A percentile compares a stretch with the other conserved stretches of the same genome.
Conservation (phyloP, 2,113 vertebrate genomes). For the Indicator maculatus region DNA sequence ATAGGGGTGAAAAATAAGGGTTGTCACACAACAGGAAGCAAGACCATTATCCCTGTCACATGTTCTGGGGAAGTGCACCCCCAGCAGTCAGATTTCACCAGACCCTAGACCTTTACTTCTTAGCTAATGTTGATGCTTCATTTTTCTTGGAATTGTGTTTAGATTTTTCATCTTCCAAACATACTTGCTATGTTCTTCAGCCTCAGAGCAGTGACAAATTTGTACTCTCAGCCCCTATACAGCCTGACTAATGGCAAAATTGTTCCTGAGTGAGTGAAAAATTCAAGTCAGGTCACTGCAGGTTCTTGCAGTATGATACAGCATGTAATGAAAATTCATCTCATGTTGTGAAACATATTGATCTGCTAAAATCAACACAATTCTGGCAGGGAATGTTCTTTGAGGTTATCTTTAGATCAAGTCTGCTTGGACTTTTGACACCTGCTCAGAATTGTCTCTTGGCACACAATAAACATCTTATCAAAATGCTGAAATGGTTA, state of each 20-base stretch:
- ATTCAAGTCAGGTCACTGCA: conserved; percentile 13
- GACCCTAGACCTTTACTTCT: neutral
- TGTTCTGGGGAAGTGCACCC: neutral
- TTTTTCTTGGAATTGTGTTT: neutral
- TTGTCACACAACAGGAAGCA: neutral
- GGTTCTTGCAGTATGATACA: conserved; percentile 3
- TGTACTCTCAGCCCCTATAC: neutral
- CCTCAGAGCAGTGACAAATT: neutral
- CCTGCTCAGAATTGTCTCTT: conserved; percentile 61
- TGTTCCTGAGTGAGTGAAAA: conserved; percentile 24
- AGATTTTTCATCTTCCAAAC: neutral
- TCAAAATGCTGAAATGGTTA: conserved; percentile 45
- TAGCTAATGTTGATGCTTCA: neutral
- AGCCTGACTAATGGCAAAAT: neutral
- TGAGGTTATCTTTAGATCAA: conserved; percentile 63
- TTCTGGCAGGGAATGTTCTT: conserved; percentile 56
- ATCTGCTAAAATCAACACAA: conserved; percentile 65
- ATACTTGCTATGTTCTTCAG: neutral
- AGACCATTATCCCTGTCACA: neutral
- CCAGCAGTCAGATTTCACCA: neutral
- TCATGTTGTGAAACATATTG: conserved; percentile 65
- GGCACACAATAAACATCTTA: conserved; percentile 48
- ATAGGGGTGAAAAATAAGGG: neutral
- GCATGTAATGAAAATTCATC: conserved; percentile 56
- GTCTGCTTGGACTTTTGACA: conserved; percentile 71